Evolutionary conservation across 1,140 invertebrate genomes (phyloP), one percentile per base, ranked within the genome.

Genomic region (Ooceraea biroi): DNA sequence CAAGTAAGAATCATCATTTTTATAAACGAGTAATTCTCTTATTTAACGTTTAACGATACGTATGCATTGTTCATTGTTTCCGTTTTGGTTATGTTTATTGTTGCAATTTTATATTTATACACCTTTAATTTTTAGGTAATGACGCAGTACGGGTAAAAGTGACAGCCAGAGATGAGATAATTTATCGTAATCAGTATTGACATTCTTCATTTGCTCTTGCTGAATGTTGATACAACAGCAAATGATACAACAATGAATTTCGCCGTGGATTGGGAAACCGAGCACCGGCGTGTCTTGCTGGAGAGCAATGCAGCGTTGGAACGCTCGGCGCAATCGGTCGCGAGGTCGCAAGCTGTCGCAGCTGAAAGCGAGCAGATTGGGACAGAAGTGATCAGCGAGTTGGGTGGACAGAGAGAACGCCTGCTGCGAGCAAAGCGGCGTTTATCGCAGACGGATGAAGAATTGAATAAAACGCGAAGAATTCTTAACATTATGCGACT

Each of bases 341-440:
- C 95, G 1, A 94, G 97, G 82, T 97, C 97, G 1, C 96, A 97
- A 84, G 96, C 96, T 88, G 95, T 97, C 63, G 97, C 97, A 14
- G 95, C 96, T 10, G 97, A 98, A 92, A 97, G 97, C 0, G 97
- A 98, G 93, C 95, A 96, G 89, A 95, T 98, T 85, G 97, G 97
- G 0, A 96, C 95, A 3, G 96, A 97, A 91, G 97, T 97, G 8
- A 95, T 97, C n/a, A 95, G 95, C 69, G 96, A 97, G 88, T 91
- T 97, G 27, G 95, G 95, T 1, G 93, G 91, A 76, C 96, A 97
- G 90, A 93, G 96, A 84, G 96, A 97, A 88, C 92, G 95, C 14
- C 92, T 97, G 12, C 88, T 96, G 3, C 89, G 96, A 84, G 96
- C 96, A 14, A 95, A 95, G 91, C 94, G 95, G 63, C 91, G 95